phyloP scores from a whole-genome alignment of 92 coral and sea anemone genomes.

The Pocillopora meandrina region DNA sequence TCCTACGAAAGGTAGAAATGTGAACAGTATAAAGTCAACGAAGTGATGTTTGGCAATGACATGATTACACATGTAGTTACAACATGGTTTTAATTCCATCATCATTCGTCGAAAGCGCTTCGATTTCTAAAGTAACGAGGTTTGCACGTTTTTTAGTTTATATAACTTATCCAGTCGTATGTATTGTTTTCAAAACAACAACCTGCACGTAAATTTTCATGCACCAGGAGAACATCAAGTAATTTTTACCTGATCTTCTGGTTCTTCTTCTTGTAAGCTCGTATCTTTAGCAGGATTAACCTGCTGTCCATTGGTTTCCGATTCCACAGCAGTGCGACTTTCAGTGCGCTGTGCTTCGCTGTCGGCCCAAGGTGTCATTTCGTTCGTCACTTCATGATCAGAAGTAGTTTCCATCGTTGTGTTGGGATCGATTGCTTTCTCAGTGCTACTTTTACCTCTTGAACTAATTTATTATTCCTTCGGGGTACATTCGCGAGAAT shows the following conservation, averaged over 20 bases:
- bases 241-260: constrained; percentile 11
- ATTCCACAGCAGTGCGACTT: background rate
- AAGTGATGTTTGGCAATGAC: background rate
- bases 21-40: too few relatives aligned
- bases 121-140: too few relatives aligned
- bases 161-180: too few relatives aligned
- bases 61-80: background rate
- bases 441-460: constrained; percentile 2
- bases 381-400: background rate
- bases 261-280: constrained; percentile 7
- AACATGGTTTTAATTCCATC: background rate
- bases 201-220: too few relatives aligned
- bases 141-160: too few relatives aligned
- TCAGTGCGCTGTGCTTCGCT: background rate
- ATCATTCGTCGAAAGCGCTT: background rate
- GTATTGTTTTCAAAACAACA: too few relatives aligned
- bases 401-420: background rate
- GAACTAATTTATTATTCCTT: constrained; percentile 2
- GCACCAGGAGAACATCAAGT: background rate
- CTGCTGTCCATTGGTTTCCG: background rate
- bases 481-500: background rate
- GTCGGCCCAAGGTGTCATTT: background rate
- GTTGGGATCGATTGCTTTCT: background rate
- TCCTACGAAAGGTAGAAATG: constrained; percentile 16
- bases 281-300: background rate